Conservation (phyloP, 2,113 vertebrate species). For the Melanerpes aurifrons region DNA sequence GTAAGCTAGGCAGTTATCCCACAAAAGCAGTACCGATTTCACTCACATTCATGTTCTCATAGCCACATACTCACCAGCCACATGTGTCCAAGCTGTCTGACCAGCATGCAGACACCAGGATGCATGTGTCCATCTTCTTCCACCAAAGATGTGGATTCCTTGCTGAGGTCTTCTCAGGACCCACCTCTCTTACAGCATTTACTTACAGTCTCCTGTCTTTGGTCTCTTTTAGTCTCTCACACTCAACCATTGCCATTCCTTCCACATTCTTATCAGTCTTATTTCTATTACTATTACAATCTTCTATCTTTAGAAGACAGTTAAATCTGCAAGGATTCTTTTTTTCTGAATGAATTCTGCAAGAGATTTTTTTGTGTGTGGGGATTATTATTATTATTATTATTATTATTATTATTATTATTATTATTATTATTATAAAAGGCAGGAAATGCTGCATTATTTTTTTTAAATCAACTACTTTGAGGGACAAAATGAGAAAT, state of each 20-base stretch:
- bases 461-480: neutral
- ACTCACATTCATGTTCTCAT: rapidly evolving
- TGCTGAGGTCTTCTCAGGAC: neutral
- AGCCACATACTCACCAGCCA: rapidly evolving
- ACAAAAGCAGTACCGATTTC: neutral
- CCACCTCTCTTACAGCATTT: neutral
- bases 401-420: neutral
- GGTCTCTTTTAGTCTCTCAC: neutral
- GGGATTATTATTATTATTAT: neutral
- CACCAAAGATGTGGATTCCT: neutral
- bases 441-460: neutral
- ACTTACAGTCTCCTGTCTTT: neutral
- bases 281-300: neutral
- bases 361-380: neutral
- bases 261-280: neutral
- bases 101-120: neutral
- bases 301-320: neutral
- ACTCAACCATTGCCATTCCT: neutral
- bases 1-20: no score
- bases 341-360: neutral
- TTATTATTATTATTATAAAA: neutral
- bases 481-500: conserved; percentile 9
- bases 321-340: neutral
- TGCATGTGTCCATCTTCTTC: rapidly evolving
- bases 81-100: neutral